These are phyloP conservation scores for Serripes groenlandicus DNA, from an alignment of 2,888 invertebrate genomes.

Conservation along the genomic window DNA sequence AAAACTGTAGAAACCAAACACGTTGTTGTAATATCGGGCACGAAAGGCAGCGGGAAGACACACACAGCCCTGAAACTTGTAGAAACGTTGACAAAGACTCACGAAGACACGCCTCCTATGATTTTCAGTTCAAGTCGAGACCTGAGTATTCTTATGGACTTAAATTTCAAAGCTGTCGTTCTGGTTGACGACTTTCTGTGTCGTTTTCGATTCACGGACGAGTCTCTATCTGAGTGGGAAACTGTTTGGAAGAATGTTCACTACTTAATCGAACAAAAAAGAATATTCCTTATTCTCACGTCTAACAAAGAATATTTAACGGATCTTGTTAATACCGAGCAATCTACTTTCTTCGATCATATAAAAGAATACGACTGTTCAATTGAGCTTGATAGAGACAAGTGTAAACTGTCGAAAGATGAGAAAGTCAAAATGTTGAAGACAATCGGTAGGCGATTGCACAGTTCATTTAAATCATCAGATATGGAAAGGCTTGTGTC, in stretches of 20 bases:
- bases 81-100: constrained; percentile 5
- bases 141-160: constrained; percentile 22
- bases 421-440: constrained; percentile 26
- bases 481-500: neutral
- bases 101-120: constrained; percentile 30
- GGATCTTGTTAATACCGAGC: neutral
- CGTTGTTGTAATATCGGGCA: constrained; percentile 44
- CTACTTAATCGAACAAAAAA: constrained; percentile 25
- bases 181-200: constrained; percentile 56
- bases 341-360: neutral
- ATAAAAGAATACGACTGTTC: constrained; percentile 17
- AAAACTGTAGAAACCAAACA: constrained; percentile 18
- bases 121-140: constrained; percentile 29
- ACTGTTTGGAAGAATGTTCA: constrained; percentile 8
- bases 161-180: constrained; percentile 26
- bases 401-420: constrained; percentile 26
- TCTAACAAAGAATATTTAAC: constrained; percentile 20
- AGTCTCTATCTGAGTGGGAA: constrained; percentile 25
- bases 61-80: constrained; percentile 48
- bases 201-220: neutral
- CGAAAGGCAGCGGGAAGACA: constrained; percentile 51
- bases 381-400: constrained; percentile 41
- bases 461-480: constrained; percentile 9
- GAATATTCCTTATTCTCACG: constrained; percentile 49
- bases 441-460: constrained; percentile 5